phyloP scores from a whole-genome alignment of 2,888 invertebrate genomes.

The Sylvicola cinctus region DNA sequence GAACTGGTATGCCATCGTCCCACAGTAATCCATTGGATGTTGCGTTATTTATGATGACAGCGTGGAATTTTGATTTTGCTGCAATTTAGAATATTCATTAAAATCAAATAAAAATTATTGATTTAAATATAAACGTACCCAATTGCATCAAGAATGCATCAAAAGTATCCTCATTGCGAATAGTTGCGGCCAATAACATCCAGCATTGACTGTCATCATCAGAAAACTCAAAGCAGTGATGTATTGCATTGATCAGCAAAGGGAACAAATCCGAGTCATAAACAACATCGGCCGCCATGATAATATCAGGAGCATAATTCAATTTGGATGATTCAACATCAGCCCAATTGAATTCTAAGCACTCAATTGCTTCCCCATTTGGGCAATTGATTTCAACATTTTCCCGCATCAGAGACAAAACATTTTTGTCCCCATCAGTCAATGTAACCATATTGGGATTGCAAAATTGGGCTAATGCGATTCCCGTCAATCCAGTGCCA shows the following conservation, averaged over 20 bases:
- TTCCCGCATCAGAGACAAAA: slow-evolving; percentile 36
- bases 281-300: slow-evolving; percentile 38
- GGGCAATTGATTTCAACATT: slow-evolving; percentile 44
- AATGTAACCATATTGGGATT: slow-evolving; percentile 32
- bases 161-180: too few species aligned
- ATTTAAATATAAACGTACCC: too few species aligned
- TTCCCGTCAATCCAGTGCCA: slow-evolving; percentile 53
- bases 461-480: slow-evolving; percentile 35
- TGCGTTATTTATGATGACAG: too few species aligned
- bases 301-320: slow-evolving; percentile 21
- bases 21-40: too few species aligned
- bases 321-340: background rate
- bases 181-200: too few species aligned
- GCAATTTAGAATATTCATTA: too few species aligned
- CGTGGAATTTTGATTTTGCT: too few species aligned
- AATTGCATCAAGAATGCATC: too few species aligned
- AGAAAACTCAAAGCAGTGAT: slow-evolving; percentile 19
- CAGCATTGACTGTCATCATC: slow-evolving; percentile 16
- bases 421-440: slow-evolving; percentile 47
- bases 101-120: too few species aligned
- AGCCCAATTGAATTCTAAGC: background rate
- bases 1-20: too few species aligned
- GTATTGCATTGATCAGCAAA: slow-evolving; percentile 26
- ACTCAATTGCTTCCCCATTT: background rate
- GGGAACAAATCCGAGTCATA: slow-evolving; percentile 34